These are phyloP conservation scores for Lasaia peninsularis DNA, from an alignment of 1,140 invertebrate species.

Conservation along the genomic window DNA sequence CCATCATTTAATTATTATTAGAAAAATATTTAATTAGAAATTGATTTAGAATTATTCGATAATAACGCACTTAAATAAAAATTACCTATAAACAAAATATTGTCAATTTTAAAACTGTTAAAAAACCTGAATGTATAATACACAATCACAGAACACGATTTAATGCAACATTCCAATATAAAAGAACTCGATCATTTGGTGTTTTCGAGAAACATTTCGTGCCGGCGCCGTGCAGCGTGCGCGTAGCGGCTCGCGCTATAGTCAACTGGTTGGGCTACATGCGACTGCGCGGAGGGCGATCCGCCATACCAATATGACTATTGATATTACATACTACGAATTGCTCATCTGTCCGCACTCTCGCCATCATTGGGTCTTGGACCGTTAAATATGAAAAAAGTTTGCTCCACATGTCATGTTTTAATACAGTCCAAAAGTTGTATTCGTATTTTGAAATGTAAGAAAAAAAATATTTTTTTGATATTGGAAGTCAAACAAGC, in stretches of 20 bases:
- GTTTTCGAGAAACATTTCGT: slow-evolving; percentile 38
- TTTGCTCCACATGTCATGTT: slow-evolving; percentile 6
- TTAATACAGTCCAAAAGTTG: no score
- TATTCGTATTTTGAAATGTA: no score
- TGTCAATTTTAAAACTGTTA: no score
- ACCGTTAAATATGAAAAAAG: slow-evolving; percentile 3
- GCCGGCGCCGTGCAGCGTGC: slow-evolving; percentile 45
- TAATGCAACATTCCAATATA: slow-evolving; percentile 22
- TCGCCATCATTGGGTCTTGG: not conserved
- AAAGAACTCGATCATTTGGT: slow-evolving; percentile 37
- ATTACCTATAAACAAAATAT: not conserved
- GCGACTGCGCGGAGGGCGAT: slow-evolving; percentile 40
- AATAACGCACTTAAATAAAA: not conserved
- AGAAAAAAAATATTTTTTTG: no score
- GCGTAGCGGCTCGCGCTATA: slow-evolving; percentile 54
- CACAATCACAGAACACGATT: slow-evolving; percentile 18
- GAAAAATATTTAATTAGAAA: not conserved
- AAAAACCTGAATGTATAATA: not conserved
- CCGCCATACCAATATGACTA: slow-evolving; percentile 18
- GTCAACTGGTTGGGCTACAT: slow-evolving; percentile 38
- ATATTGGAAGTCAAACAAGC: no score
- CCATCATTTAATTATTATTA: not conserved
- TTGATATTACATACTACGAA: slow-evolving; percentile 19
- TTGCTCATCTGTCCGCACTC: slow-evolving; percentile 46
- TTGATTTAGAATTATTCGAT: no score